Base-by-base conservation (phyloP, 2,888 invertebrate genomes). In the Amiota mariae region DNA sequence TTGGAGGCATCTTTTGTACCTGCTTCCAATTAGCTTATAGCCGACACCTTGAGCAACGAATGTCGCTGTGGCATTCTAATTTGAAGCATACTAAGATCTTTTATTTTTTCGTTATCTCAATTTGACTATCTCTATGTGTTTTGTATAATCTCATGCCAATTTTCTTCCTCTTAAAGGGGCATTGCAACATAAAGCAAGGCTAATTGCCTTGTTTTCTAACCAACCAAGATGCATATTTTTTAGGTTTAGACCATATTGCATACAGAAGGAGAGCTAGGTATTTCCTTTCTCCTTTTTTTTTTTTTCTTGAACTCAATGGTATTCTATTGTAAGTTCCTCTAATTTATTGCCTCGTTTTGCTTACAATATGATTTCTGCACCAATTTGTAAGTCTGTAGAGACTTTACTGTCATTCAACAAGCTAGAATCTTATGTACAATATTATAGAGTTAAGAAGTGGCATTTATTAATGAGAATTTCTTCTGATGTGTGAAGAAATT, bases 21-120 rank as follows among this genome's bases (percentile, higher is more conserved):
- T 84, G 81, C 89, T 87, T 90, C 89, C 89, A 89, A 89, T 89
- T 89, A 89, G 89, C 89, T 88, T 86, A 88, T 86, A 88, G 87
- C 89, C 89, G 90, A 90, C 89, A 89, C 89, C 89, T 89, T 79
- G 80, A 87, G 89, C 87, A 70, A 75, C 76, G 9, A 54, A 57
- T 70, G 74, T 75, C 72, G 66, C 51, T 72, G 73, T 64, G 79
- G 72, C 71, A 71, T 71, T 72, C 71, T 71, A 56, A 72, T 12
- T 64, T 70, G 70, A 61, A 72, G 71, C 75, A 74, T 78, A 76
- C 79, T 64, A 76, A 79, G 81, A 64, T 56, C 59, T 18, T 59
- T 59, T 20, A 59, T 18, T 36, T 6, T 36, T 20, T 59, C 59
- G 24, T 59, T 11, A 13, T 59, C 2, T 11, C 10, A 24, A 59